phyloP scores from a whole-genome alignment of 2,113 vertebrate species.

The Ibidorhyncha struthersii region DNA sequence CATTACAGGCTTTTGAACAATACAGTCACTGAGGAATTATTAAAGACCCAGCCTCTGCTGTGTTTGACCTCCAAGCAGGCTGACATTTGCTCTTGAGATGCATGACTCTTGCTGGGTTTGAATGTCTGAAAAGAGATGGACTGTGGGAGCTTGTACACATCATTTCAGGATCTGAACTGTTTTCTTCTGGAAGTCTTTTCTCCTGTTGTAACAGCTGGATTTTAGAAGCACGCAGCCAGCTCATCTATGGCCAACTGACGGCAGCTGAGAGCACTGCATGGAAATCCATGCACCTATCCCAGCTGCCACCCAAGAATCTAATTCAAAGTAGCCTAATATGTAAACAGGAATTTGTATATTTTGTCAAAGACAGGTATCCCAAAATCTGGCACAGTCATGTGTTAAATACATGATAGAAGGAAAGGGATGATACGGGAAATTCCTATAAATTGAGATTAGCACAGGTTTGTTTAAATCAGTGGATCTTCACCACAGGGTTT shows the following conservation, averaged over 20 bases:
- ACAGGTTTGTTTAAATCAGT: background rate
- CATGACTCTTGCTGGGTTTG: background rate
- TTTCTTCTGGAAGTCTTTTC: background rate
- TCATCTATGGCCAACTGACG: rapidly evolving
- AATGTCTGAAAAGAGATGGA: background rate
- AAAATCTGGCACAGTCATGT: background rate
- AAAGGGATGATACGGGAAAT: background rate
- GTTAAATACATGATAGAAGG: background rate
- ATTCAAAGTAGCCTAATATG: background rate
- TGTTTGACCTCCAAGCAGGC: background rate
- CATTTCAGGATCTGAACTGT: background rate
- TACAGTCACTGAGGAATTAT: background rate
- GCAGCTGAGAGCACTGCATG: background rate
- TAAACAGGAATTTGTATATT: background rate
- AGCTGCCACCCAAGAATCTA: background rate
- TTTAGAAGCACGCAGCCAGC: background rate
- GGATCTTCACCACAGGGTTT: background rate
- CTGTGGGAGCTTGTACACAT: background rate
- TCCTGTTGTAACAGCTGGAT: background rate
- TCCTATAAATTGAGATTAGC: background rate
- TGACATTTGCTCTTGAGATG: background rate
- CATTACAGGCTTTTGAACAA: background rate
- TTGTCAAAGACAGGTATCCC: background rate
- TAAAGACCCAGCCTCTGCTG: background rate
- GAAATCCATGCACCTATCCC: background rate